These are phyloP conservation scores for Progne subis DNA, from an alignment of 2,113 vertebrate species.

Conservation along the genomic window DNA sequence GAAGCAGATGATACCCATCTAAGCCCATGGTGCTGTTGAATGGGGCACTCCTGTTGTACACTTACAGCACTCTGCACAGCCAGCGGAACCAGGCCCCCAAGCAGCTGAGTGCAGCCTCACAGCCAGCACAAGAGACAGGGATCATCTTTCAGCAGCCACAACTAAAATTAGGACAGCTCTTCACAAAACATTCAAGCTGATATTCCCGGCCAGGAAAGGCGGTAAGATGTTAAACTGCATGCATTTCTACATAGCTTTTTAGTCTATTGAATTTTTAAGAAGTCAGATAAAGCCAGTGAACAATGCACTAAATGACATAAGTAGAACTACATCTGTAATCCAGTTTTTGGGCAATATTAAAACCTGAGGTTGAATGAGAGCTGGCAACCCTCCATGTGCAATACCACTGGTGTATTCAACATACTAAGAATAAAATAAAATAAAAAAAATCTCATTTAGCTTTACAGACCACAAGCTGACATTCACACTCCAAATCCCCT, in stretches of 20 bases:
- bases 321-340: not conserved
- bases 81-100: not conserved
- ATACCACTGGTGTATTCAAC: not conserved
- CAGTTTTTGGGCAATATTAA: not conserved
- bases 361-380: not conserved
- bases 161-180: not conserved
- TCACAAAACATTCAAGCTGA: not conserved
- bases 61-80: accelerated
- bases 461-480: not conserved
- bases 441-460: not conserved
- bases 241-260: not conserved
- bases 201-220: not conserved
- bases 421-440: not conserved
- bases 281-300: not conserved
- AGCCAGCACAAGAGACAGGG: not conserved
- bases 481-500: not conserved
- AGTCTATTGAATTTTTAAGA: not conserved
- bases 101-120: not conserved
- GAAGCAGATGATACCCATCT: not conserved
- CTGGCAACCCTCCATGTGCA: not conserved
- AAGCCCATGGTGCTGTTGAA: not conserved
- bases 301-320: not conserved
- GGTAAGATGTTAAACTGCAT: not conserved
- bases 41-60: not conserved
- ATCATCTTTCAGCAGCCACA: not conserved